Conservation (phyloP, 2,113 vertebrate species). For the Alectura lathami region DNA sequence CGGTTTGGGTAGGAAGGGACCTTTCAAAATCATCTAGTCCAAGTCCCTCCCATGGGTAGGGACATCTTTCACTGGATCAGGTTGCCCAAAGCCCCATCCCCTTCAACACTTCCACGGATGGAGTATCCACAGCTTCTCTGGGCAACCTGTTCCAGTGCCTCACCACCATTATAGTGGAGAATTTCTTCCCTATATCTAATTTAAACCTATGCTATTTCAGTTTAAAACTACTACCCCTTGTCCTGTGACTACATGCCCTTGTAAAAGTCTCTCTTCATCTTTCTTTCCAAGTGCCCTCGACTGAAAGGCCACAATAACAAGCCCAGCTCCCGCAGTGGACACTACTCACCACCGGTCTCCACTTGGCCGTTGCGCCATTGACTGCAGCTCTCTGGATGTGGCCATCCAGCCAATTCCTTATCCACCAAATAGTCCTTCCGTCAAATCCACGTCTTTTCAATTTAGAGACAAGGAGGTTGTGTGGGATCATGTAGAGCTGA, state of each 20-base stretch:
- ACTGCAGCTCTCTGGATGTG: neutral
- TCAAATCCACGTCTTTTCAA: neutral
- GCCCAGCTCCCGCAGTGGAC: neutral
- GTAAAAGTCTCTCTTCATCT: neutral
- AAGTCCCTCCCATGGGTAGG: neutral
- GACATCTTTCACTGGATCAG: neutral
- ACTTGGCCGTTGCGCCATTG: neutral
- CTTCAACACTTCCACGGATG: neutral
- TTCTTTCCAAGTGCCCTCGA: neutral
- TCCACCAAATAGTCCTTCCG: neutral
- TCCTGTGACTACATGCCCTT: neutral
- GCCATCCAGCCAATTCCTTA: neutral
- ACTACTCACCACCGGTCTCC: neutral
- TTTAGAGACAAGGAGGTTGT: neutral
- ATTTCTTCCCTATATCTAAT: neutral
- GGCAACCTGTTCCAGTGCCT: neutral
- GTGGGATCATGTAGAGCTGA: neutral
- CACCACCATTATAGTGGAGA: neutral
- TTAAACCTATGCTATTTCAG: neutral
- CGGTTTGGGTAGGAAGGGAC: neutral
- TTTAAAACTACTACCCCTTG: neutral
- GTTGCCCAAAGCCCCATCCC: neutral
- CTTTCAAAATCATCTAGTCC: neutral
- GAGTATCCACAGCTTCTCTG: neutral
- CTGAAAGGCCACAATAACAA: neutral